Conservation (phyloP, 2,797 vertebrate genomes). For the Acestrorhynchus altus region DNA sequence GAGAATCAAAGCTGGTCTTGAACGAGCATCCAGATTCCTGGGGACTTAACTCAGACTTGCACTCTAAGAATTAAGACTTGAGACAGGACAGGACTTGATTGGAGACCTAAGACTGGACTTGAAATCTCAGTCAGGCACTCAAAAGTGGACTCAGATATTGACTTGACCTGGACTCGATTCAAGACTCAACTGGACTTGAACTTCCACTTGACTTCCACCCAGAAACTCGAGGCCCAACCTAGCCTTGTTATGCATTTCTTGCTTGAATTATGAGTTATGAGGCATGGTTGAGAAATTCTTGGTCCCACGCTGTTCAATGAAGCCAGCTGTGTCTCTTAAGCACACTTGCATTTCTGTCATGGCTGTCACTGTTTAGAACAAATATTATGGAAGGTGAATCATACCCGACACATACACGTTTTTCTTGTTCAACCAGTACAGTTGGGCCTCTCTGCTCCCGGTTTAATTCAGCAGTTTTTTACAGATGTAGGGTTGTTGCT, state of each 20-base stretch:
- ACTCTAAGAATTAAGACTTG: too few species aligned
- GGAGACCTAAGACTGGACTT: too few species aligned
- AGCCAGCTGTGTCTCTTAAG: not conserved
- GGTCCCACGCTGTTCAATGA: not conserved
- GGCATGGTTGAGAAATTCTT: not conserved
- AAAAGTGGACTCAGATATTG: too few species aligned
- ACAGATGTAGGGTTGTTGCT: not conserved
- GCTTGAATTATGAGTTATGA: not conserved
- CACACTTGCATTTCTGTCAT: not conserved
- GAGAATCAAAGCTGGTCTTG: too few species aligned
- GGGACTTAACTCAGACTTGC: too few species aligned
- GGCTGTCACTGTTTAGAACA: not conserved
- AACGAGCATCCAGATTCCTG: too few species aligned
- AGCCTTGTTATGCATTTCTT: not conserved
- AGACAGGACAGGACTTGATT: too few species aligned
- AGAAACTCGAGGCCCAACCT: too few species aligned
- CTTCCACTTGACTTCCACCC: too few species aligned
- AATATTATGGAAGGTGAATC: not conserved
- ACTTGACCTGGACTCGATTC: too few species aligned
- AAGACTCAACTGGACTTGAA: too few species aligned
- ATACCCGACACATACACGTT: not conserved
- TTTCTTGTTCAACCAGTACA: slow-evolving; percentile 13
- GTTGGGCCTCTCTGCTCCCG: not conserved
- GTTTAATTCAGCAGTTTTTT: not conserved
- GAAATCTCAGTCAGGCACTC: too few species aligned